Evolutionary conservation across 2,113 vertebrate species (phyloP).

Genomic region (Rattus norvegicus): DNA sequence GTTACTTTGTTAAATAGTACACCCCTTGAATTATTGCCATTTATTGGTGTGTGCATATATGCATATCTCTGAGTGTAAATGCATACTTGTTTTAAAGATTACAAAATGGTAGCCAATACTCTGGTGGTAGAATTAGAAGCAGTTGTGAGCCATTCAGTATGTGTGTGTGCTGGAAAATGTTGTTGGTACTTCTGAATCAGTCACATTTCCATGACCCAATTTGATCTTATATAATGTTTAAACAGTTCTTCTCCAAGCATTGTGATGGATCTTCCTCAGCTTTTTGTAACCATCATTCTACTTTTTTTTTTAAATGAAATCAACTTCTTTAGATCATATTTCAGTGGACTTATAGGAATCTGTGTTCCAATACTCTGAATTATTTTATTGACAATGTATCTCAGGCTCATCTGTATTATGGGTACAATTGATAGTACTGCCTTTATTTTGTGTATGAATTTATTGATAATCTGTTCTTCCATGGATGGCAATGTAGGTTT

Average conservation of each 20-base stretch:
- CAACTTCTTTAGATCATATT: background rate
- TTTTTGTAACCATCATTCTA: background rate
- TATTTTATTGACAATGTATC: background rate
- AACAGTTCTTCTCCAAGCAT: background rate
- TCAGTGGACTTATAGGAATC: background rate
- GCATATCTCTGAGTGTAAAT: background rate
- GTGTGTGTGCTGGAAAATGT: background rate
- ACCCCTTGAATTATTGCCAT: background rate
- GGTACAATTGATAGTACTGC: background rate
- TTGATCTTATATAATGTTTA: background rate
- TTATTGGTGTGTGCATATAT: background rate
- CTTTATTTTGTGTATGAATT: background rate
- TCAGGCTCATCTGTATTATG: background rate
- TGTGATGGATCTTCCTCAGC: accelerated
- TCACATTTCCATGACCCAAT: accelerated
- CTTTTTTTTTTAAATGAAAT: background rate
- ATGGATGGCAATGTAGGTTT: background rate
- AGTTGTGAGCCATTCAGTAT: background rate
- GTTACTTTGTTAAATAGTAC: background rate
- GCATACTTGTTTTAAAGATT: background rate
- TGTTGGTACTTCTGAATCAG: background rate
- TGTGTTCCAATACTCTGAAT: background rate
- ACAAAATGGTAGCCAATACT: background rate
- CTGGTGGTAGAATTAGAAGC: background rate
- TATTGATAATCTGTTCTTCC: background rate